phyloP scores from a whole-genome alignment of 2,888 invertebrate genomes.

The Zelleria hepariella region DNA sequence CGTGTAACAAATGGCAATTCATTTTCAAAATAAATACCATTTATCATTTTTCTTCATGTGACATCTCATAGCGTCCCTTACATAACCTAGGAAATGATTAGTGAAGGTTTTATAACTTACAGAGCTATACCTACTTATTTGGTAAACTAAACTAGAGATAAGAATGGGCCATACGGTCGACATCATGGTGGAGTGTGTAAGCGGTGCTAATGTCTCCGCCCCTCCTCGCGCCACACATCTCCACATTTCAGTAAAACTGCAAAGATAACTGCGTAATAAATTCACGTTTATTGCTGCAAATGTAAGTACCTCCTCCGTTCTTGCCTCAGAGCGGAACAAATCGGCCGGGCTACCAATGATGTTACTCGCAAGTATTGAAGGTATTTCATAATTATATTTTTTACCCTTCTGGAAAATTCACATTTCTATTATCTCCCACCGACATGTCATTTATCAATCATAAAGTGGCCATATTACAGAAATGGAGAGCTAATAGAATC shows the following conservation, averaged over 20 bases:
- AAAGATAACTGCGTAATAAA: constrained; percentile 65
- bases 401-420: too few species aligned
- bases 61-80: background rate
- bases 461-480: constrained; percentile 48
- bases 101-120: too few species aligned
- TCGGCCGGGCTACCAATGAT: constrained; percentile 24
- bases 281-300: constrained; percentile 66
- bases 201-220: constrained; percentile 45
- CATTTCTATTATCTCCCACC: too few species aligned
- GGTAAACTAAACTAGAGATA: too few species aligned
- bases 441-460: background rate
- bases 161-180: background rate
- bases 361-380: background rate
- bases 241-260: constrained; percentile 65
- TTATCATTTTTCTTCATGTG: too few species aligned
- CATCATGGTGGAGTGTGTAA: constrained; percentile 14
- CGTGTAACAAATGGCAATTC: too few species aligned
- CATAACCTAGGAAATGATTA: too few species aligned
- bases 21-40: too few species aligned
- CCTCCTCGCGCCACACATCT: constrained; percentile 47
- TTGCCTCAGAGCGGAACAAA: constrained; percentile 49
- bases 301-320: constrained; percentile 52
- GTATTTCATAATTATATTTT: background rate
- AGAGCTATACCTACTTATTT: too few species aligned
- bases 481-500: constrained; percentile 48